Base-by-base conservation (phyloP, 1,140 invertebrate genomes). In the Solenopsis fugax region DNA sequence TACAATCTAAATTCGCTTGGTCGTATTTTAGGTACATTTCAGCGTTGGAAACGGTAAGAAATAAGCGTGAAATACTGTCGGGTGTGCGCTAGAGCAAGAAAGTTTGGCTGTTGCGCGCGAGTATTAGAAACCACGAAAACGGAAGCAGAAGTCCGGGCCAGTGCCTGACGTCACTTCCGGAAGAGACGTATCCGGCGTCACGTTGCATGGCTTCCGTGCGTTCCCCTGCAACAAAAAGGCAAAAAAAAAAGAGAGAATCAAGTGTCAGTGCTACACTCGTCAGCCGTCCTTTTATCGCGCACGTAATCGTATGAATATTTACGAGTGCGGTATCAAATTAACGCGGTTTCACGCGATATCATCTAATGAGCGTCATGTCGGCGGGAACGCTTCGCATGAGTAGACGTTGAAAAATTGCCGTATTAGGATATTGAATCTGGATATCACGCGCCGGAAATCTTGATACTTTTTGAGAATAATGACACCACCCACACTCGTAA, bases 141-240 rank as follows among this genome's bases (percentile, higher is more conserved):
- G 90, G 89, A 91, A 92, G 89, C 82, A 89, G 88, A 73, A 93
- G 86, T 81, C 88, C 87, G 87, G 91, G 78, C 84, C 91, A 90
- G 87, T 89, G 87, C 71, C 85, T 92, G 87, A 90, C 87, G 88
- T 88, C 85, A 87, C 87, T 87, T 93, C 91, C 91, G 80, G 92
- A 89, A 77, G 93, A 91, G 84, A 90, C 76, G 90, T 93, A 94
- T 76, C 89, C 91, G 62, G 93, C 93, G 88, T 95, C 94, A 73
- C 94, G 93, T 92, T 95, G 95, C 95, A 96, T 96, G 58, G 95
- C 95, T 89, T 95, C 95, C 48, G 95, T 95, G 80, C 92, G 93
- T 90, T 95, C 95, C 9, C 94, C 95, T 95, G 91, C 29, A 94
- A 93, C 87, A 90, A 85, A 89, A 90, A 82, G 71, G 80, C 56